These are phyloP conservation scores for Andrena bicolor DNA, from an alignment of 2,888 invertebrate species.

Conservation along the genomic window DNA sequence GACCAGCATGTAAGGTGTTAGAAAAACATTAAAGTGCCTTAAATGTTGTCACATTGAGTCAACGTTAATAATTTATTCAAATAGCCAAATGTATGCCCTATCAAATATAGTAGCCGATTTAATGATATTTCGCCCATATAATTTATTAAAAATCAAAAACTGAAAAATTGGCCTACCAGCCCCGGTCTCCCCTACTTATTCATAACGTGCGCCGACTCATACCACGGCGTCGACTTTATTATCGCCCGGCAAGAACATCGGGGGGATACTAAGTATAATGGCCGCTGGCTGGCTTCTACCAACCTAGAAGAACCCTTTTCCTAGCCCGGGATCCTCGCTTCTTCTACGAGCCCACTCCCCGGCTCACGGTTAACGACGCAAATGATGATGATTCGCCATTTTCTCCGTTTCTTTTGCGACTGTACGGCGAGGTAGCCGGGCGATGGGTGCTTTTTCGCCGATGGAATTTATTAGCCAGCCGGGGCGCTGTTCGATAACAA, in stretches of 20 bases:
- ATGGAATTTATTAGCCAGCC: slow-evolving; percentile 30
- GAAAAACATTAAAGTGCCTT: too few species aligned
- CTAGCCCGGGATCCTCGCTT: slow-evolving; percentile 34
- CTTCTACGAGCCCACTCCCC: slow-evolving; percentile 35
- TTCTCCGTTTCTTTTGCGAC: slow-evolving; percentile 25
- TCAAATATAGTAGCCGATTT: too few species aligned
- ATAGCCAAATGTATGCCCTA: too few species aligned
- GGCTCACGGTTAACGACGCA: slow-evolving; percentile 55
- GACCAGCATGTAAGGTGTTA: too few species aligned
- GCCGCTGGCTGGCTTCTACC: slow-evolving; percentile 50
- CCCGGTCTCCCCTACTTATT: too few species aligned
- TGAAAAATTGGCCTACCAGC: too few species aligned
- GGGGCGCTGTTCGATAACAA: neutral
- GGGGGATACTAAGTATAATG: slow-evolving; percentile 66
- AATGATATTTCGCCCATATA: too few species aligned
- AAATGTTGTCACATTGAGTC: too few species aligned
- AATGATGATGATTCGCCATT: slow-evolving; percentile 63
- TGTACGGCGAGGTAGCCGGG: neutral
- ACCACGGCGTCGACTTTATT: slow-evolving; percentile 68
- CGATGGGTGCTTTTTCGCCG: slow-evolving; percentile 19
- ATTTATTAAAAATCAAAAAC: too few species aligned
- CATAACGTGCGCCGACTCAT: slow-evolving; percentile 66
- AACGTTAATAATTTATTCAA: too few species aligned
- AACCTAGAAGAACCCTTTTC: slow-evolving; percentile 52
- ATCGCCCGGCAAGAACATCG: slow-evolving; percentile 66